Conservation (phyloP, 2,888 invertebrate species). For the Bombyx huttoni region DNA sequence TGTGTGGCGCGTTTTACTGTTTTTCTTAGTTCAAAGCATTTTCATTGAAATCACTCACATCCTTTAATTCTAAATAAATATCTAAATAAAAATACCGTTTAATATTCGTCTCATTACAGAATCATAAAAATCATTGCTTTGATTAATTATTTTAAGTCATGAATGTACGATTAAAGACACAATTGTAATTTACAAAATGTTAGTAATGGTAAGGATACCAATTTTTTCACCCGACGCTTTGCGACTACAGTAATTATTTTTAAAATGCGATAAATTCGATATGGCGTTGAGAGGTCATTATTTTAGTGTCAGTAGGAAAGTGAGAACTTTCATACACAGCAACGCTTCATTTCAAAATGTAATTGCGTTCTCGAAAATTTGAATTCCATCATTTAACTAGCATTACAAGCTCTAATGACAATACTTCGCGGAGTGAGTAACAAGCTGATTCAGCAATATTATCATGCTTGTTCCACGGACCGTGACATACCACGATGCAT, state of each 20-base stretch:
- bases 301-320: not conserved
- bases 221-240: not conserved
- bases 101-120: too few species aligned
- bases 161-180: too few species aligned
- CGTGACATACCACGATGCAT: slow-evolving; percentile 9
- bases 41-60: too few species aligned
- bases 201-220: not conserved
- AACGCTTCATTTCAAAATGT: not conserved
- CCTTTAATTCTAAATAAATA: too few species aligned
- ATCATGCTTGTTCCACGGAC: not conserved
- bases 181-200: too few species aligned
- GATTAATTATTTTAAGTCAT: too few species aligned
- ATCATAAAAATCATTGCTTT: too few species aligned
- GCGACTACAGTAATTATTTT: not conserved
- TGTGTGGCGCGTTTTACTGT: not conserved
- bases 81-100: too few species aligned
- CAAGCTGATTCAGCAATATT: not conserved
- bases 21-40: not conserved
- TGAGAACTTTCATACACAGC: not conserved
- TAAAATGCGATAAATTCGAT: not conserved
- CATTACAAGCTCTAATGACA: not conserved
- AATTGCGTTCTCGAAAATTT: not conserved
- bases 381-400: not conserved
- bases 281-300: not conserved
- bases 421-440: not conserved